Evolutionary conservation across 2,888 invertebrate genomes (phyloP).

Genomic region (Thereva unica): DNA sequence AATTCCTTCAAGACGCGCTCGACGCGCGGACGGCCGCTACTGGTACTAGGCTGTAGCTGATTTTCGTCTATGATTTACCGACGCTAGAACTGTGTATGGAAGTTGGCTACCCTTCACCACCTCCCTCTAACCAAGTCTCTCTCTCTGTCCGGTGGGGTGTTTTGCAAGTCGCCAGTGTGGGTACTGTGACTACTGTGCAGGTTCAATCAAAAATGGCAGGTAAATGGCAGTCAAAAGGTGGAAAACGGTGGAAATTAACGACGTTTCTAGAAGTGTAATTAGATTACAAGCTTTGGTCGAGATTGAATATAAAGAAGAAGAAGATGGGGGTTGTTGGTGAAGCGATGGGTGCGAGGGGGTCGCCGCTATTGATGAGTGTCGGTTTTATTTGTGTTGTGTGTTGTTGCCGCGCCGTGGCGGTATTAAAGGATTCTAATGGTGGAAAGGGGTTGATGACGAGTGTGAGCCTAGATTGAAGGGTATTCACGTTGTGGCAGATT

Average conservation of each 20-base stretch:
- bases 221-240: slow-evolving; percentile 34
- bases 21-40: background rate
- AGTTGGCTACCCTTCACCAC: background rate
- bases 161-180: slow-evolving; percentile 25
- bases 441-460: too few relatives aligned
- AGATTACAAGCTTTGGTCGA: slow-evolving; percentile 35
- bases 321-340: too few relatives aligned
- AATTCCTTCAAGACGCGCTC: background rate
- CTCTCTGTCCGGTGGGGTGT: too few relatives aligned
- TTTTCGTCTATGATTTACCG: background rate
- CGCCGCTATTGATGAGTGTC: too few relatives aligned
- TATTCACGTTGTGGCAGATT: too few relatives aligned
- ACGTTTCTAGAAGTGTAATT: slow-evolving; percentile 38
- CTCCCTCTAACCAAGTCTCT: background rate
- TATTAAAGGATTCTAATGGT: too few relatives aligned
- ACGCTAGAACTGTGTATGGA: background rate
- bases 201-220: slow-evolving; percentile 36
- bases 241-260: slow-evolving; percentile 37
- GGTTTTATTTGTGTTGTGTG: too few relatives aligned
- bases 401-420: too few relatives aligned
- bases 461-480: too few relatives aligned
- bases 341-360: too few relatives aligned
- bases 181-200: slow-evolving; percentile 29
- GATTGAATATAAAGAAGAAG: slow-evolving; percentile 9
- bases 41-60: background rate